A percentile compares a stretch with the other conserved stretches of the same genome.
phyloP scores from a whole-genome alignment of 2,113 vertebrate genomes.

The Arenaria interpres region DNA sequence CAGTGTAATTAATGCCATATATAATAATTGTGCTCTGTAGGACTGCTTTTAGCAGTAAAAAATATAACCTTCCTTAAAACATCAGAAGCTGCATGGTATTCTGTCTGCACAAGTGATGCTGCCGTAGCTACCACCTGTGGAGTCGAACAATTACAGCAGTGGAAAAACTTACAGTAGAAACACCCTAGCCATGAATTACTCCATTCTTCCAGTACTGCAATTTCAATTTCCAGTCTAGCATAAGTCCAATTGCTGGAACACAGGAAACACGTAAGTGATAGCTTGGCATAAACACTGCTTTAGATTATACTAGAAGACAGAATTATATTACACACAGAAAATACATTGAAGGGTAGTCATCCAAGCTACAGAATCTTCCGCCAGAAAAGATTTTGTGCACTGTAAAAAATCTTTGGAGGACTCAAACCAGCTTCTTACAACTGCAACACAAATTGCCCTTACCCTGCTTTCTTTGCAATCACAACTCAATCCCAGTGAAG shows the following conservation, averaged over 20 bases:
- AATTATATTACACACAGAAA: neutral
- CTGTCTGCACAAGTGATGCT: neutral
- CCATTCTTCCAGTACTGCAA: neutral
- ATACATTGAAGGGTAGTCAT: neutral
- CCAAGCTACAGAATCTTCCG: neutral
- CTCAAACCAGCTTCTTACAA: neutral
- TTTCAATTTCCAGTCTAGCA: neutral
- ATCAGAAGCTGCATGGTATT: neutral
- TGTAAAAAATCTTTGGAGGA: neutral
- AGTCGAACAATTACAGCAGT: neutral
- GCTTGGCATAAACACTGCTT: neutral
- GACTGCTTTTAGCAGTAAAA: neutral
- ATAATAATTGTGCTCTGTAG: neutral
- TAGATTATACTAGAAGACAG: neutral
- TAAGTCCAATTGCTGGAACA: neutral
- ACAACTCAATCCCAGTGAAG: neutral
- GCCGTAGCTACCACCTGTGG: neutral
- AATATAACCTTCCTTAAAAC: neutral
- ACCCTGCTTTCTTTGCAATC: neutral
- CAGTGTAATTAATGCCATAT: neutral
- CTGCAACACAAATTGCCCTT: neutral
- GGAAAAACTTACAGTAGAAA: neutral
- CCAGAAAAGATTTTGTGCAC: neutral
- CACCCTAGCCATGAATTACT: neutral
- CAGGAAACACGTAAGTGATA: neutral